phyloP scores from a whole-genome alignment of 2,797 vertebrate species.

The Spondyliosoma cantharus region DNA sequence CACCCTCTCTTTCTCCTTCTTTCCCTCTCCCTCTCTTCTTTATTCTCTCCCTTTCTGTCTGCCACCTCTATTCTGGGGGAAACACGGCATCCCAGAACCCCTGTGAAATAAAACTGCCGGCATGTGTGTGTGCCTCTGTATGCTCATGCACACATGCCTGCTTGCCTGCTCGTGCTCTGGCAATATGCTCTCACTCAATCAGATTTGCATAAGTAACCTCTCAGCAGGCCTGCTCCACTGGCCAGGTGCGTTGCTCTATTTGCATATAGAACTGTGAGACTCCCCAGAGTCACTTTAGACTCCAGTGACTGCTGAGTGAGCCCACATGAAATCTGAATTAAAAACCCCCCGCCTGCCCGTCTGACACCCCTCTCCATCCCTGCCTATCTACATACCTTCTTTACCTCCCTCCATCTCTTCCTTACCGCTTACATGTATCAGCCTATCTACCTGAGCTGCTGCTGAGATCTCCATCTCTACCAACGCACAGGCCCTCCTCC shows the following conservation, averaged over 20 bases:
- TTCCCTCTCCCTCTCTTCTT: conserved; percentile 50
- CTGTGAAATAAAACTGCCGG: conserved; percentile 94
- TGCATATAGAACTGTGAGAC: conserved; percentile 99
- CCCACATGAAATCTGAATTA: conserved; percentile 99
- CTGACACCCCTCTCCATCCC: conserved; percentile 70
- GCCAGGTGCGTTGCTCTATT: conserved; percentile 98
- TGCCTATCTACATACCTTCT: conserved; percentile 71
- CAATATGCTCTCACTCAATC: conserved; percentile 99
- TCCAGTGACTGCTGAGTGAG: conserved; percentile 98
- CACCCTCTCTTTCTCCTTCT: conserved; percentile 39
- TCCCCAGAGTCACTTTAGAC: conserved; percentile 99
- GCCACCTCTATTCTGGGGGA: conserved; percentile 86
- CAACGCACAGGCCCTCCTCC: neutral
- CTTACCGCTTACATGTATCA: conserved; percentile 52
- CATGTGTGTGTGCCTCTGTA: conserved; percentile 44
- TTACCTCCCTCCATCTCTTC: conserved; percentile 55
- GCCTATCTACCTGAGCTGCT: conserved; percentile 58
- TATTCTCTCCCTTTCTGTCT: conserved; percentile 63
- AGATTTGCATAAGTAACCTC: conserved; percentile 99
- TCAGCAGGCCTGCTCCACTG: conserved; percentile 96
- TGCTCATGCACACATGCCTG: conserved; percentile 75
- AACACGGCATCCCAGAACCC: conserved; percentile 80
- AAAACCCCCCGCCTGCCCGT: conserved; percentile 85
- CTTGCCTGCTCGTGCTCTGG: conserved; percentile 82
- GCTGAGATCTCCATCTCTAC: conserved; percentile 29